These are phyloP conservation scores for Drosophila maculinotata DNA, from an alignment of 2,888 invertebrate species.

Conservation along the genomic window DNA sequence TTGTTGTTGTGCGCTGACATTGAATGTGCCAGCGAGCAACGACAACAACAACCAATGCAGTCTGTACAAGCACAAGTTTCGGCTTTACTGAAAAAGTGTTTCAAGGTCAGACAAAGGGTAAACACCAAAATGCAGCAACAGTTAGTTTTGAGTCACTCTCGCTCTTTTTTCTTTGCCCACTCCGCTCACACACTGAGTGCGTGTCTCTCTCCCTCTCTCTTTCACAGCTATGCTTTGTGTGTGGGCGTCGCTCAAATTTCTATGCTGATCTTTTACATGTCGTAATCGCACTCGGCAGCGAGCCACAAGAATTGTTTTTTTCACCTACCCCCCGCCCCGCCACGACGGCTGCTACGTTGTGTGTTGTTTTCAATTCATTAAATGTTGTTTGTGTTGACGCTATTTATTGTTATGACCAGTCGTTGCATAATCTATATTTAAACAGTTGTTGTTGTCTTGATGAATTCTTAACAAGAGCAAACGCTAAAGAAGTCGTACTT, in stretches of 20 bases:
- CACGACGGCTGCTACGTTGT: neutral
- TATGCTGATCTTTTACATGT: constrained; percentile 26
- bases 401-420: constrained; percentile 25
- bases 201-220: neutral
- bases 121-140: constrained; percentile 58
- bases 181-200: neutral
- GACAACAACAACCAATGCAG: constrained; percentile 49
- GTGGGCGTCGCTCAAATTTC: constrained; percentile 5
- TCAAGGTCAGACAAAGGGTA: constrained; percentile 76
- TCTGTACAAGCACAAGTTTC: constrained; percentile 39
- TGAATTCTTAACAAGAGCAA: constrained; percentile 11
- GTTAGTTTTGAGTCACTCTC: constrained; percentile 53
- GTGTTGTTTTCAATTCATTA: constrained; percentile 36
- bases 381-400: constrained; percentile 21
- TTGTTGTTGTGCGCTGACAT: constrained; percentile 59
- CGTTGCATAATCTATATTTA: constrained; percentile 32
- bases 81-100: constrained; percentile 19
- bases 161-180: constrained; percentile 8
- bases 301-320: constrained; percentile 1
- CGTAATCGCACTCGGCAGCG: constrained; percentile 1
- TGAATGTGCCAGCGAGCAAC: constrained; percentile 63
- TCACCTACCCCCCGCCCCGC: neutral
- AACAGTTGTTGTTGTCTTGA: constrained; percentile 36
- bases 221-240: constrained; percentile 4
- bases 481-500: neutral